Base-by-base conservation (phyloP, 2,113 vertebrate genomes). In the Hiodon tergisus region DNA sequence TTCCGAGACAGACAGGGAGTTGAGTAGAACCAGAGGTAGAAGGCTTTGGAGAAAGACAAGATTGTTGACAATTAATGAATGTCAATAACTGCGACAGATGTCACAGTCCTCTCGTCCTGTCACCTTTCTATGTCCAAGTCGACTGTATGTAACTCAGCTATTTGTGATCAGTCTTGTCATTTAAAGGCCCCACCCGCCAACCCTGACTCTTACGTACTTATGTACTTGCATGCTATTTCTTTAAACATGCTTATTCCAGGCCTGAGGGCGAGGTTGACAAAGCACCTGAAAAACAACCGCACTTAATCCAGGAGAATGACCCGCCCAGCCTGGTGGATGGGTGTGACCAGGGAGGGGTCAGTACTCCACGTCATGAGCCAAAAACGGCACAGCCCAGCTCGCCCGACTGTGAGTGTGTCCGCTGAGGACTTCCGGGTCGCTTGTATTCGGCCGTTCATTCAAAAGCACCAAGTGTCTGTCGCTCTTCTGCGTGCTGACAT, bases 301-400 rank as follows among this genome's bases (percentile, higher is more conserved):
- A 72, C 67, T 78, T 80, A 72, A 71, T 75, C 16, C 69, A 76
- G 70, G 69, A 83, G 75, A 81, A 66, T 55, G 79, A 79, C 59
- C 14, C 52, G 4, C 59, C 74, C 48, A 47, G 63, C 71, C 59
- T 83, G 50, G 71, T 60, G 75, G 85, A 82, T 67, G 78, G 69
- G 55, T 69, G 62, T 65, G 63, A 54, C 13, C 70, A 78, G 72
- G 77, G 60, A 58, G 69, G 73, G 13, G 71, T 79, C 67, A 82
- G 81, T 78, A 83, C 85, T 82, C 84, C 73, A 61, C 75, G 61
- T 57, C 82, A 82, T 70, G 83, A 88, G 83, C 83, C 84, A 79
- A 87, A 85, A 69, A 76, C 73, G 53, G 75, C 78, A 76, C 83
- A 80, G 74, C 83, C 71, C 17, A 79, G 80, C 78, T 84, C 71